Evolutionary conservation across 2,888 invertebrate genomes (phyloP).

Genomic region (Alentia gelatinosa): DNA sequence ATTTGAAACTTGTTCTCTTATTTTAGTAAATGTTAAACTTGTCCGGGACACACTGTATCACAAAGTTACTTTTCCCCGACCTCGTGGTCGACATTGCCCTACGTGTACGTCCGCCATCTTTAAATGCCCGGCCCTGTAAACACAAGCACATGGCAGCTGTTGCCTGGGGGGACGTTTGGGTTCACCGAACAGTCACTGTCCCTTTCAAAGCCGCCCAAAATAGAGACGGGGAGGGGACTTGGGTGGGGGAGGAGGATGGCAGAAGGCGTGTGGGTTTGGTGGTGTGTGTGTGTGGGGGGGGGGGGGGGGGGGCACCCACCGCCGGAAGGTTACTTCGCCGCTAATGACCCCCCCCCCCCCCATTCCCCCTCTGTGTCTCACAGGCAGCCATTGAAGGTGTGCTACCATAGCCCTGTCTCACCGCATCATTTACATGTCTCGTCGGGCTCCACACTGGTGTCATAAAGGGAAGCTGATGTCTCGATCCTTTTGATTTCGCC

Average conservation of each 20-base stretch:
- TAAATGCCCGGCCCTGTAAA: conserved; percentile 39
- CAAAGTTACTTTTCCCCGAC: background rate
- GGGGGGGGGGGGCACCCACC: background rate
- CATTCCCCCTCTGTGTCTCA: background rate
- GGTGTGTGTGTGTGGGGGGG: conserved; percentile 13
- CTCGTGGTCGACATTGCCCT: background rate
- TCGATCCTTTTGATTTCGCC: background rate
- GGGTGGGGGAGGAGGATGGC: background rate
- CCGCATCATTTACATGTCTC: too few species aligned
- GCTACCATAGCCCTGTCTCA: too few species aligned
- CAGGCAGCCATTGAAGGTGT: background rate
- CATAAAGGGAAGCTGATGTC: background rate
- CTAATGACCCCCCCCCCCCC: conserved; percentile 1
- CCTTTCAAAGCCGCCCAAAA: conserved; percentile 47
- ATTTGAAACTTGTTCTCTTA: too few species aligned
- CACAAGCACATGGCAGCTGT: conserved; percentile 49
- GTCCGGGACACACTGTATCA: too few species aligned
- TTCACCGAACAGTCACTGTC: conserved; percentile 42
- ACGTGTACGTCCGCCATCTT: conserved; percentile 51
- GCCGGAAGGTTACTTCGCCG: background rate
- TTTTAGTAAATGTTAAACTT: too few species aligned
- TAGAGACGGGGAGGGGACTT: background rate
- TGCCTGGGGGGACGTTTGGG: conserved; percentile 17
- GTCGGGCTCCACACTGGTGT: background rate
- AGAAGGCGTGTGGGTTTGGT: background rate